A percentile compares a stretch with the other conserved stretches of the same genome.
Evolutionary conservation across 2,888 invertebrate species (phyloP).

Genomic region (Cephus rjabovi): DNA sequence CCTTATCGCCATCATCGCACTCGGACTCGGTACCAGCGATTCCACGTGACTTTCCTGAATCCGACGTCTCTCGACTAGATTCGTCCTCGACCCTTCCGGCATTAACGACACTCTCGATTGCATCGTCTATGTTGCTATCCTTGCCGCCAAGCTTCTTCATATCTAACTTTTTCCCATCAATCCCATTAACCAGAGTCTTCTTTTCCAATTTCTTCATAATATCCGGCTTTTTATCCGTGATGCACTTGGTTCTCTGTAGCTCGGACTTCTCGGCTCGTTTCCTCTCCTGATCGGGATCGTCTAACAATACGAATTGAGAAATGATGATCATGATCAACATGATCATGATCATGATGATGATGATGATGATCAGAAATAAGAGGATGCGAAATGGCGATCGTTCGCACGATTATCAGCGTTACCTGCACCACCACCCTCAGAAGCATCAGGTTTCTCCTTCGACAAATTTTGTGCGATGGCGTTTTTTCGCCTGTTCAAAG

Average conservation of each 20-base stretch:
- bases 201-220: slow-evolving; percentile 32
- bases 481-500: slow-evolving; percentile 37
- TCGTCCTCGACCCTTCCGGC: slow-evolving; percentile 63
- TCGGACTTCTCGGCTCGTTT: slow-evolving; percentile 50
- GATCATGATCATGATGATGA: not conserved
- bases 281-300: slow-evolving; percentile 58
- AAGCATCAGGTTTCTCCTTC: slow-evolving; percentile 63
- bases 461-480: slow-evolving; percentile 50
- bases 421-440: slow-evolving; percentile 38
- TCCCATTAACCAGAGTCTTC: slow-evolving; percentile 41
- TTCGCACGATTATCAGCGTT: slow-evolving; percentile 1
- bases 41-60: slow-evolving; percentile 61
- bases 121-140: slow-evolving; percentile 68
- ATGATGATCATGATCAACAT: slow-evolving; percentile 9
- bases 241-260: slow-evolving; percentile 26
- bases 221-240: slow-evolving; percentile 34
- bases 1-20: slow-evolving; percentile 59
- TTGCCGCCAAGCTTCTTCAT: slow-evolving; percentile 55
- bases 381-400: not conserved
- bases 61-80: slow-evolving; percentile 59
- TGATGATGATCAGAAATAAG: not conserved
- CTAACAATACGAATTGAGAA: slow-evolving; percentile 32
- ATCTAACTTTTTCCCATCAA: slow-evolving; percentile 47
- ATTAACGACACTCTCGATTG: slow-evolving; percentile 71
- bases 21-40: slow-evolving; percentile 56